phyloP scores from a whole-genome alignment of 2,113 vertebrate species.

The Plecotus auritus region DNA sequence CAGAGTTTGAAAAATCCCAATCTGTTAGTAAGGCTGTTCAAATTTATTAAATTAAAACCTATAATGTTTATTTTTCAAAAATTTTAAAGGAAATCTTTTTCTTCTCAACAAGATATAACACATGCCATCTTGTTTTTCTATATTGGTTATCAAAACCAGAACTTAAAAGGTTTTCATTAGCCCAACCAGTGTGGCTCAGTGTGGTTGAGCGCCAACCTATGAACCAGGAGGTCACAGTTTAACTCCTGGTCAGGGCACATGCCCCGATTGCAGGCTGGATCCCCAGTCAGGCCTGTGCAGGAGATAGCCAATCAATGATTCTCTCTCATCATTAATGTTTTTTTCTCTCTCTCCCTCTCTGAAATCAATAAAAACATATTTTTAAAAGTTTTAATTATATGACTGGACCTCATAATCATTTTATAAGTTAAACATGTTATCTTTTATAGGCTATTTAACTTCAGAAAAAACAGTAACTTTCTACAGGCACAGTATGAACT shows the following conservation, averaged over 20 bases:
- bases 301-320: no score
- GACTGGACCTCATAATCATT: neutral
- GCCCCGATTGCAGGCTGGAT: no score
- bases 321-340: no score
- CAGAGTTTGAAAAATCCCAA: neutral
- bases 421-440: neutral
- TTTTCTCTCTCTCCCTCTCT: no score
- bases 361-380: no score
- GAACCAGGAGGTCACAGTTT: no score
- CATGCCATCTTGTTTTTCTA: neutral
- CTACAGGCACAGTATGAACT: neutral
- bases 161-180: neutral
- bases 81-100: neutral
- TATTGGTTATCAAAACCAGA: neutral
- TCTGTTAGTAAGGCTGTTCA: neutral
- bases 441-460: neutral
- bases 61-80: neutral
- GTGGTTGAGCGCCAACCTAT: no score
- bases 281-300: no score
- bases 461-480: neutral
- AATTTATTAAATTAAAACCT: slow-evolving; percentile 1
- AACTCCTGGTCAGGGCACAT: no score
- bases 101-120: neutral
- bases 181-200: no score
- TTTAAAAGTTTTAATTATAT: neutral